Evolutionary conservation across 2,113 vertebrate species (phyloP), one percentile per base, ranked within the genome.

Genomic region (Zosterops japonicus): DNA sequence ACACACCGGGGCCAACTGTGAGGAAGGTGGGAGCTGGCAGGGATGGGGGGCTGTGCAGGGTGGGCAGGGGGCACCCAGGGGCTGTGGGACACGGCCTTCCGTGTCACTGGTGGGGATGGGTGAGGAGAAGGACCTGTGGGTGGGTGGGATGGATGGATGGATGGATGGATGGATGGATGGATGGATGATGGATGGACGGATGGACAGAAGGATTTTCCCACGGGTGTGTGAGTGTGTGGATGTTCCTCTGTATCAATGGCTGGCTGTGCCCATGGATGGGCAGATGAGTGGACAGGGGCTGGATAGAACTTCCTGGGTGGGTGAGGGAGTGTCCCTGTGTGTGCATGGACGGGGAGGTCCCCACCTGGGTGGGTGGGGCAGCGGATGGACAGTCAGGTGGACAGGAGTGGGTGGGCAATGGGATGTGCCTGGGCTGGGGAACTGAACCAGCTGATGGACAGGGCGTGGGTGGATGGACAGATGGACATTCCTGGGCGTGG

Each of bases 1-100:
- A 23, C 98, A 98, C 92, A 49, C 92, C 0, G 99, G 99, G 5
- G 29, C 89, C 8, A 98, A 96, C 96, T 99, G 99, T 56, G 98
- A 99, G 75, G 98, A 99, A 98, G 99, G 99, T 99, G 97, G 96
- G 93, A 72, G 11, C 3, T 0, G 0, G 21, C 2, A 1, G 0
- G 31, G 50, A 2, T 35, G 41, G 41, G 56, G 23, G 9, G 12
- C 18, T 20, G 23, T 9, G 20, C 12, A 1, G 23, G 17, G 10
- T 14, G 15, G 59, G 63, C 20, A 21, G 49, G 52, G 11, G 83
- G 5, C 65, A 60, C 21, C 11, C 39, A 27, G 33, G 39, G 49
- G 18, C 10, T 21, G 60, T 9, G 59, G 56, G 23, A 24, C n/a
- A 7, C 0, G 1, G 49, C 6, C 29, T 1, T 25, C 0, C 0